Evolutionary conservation across 2,888 invertebrate genomes (phyloP).

Genomic region (Chesias legatella): DNA sequence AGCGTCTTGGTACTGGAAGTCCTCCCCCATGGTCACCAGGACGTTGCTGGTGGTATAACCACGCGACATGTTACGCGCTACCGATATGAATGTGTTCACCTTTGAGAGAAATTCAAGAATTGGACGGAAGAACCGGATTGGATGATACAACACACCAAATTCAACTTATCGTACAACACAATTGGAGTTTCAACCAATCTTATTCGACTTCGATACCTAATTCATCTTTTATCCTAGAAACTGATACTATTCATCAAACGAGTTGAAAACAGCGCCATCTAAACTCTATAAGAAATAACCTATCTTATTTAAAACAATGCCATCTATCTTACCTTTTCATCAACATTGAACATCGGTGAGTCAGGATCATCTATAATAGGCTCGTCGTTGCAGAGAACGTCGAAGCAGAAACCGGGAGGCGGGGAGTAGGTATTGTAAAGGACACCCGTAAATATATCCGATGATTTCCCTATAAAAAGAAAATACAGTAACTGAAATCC

Average conservation of each 20-base stretch:
- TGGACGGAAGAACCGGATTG: neutral
- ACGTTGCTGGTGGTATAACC: constrained; percentile 86
- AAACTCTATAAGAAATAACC: neutral
- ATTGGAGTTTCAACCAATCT: too few species aligned
- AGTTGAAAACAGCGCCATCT: constrained; percentile 6
- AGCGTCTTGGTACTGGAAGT: constrained; percentile 92
- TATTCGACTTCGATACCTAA: too few species aligned
- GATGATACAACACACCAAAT: too few species aligned
- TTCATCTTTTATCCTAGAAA: too few species aligned
- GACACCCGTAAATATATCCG: constrained; percentile 91
- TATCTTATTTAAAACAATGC: neutral
- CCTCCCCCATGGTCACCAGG: constrained; percentile 95
- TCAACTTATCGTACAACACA: too few species aligned
- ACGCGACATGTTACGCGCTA: constrained; percentile 71
- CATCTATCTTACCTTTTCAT: constrained; percentile 80
- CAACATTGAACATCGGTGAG: constrained; percentile 92
- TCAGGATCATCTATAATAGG: constrained; percentile 91
- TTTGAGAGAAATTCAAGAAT: constrained; percentile 8
- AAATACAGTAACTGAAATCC: too few species aligned
- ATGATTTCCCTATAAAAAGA: constrained; percentile 75
- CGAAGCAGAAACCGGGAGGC: constrained; percentile 96
- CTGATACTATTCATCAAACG: neutral
- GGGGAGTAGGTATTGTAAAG: constrained; percentile 91
- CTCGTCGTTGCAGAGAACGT: constrained; percentile 89
- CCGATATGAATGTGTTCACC: constrained; percentile 70